A percentile compares a stretch with the other conserved stretches of the same genome.
Evolutionary conservation across 2,888 invertebrate genomes (phyloP).

Genomic region (Drosophila rellima): DNA sequence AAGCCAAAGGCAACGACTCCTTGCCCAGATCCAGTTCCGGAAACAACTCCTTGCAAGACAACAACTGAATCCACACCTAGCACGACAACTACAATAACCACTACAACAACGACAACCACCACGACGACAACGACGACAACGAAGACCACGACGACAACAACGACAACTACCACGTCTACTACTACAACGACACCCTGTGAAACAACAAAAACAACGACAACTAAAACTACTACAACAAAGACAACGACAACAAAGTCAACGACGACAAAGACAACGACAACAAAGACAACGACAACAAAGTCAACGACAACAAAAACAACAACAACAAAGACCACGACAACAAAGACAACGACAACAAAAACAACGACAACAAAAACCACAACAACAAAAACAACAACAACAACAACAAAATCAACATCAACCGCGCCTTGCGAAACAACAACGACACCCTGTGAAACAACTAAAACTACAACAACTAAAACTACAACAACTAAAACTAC

Average conservation of each 20-base stretch:
- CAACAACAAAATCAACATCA: neutral
- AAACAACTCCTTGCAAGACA: neutral
- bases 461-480: neutral
- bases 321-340: neutral
- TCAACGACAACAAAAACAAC: neutral
- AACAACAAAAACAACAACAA: neutral
- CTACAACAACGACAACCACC: neutral
- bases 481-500: neutral
- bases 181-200: slow-evolving; percentile 9
- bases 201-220: slow-evolving; percentile 11
- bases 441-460: neutral
- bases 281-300: neutral
- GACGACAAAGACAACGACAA: neutral
- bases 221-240: neutral
- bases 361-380: slow-evolving; percentile 1
- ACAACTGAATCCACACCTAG: slow-evolving; percentile 2
- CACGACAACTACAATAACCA: neutral
- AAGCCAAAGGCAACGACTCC: slow-evolving; percentile 19
- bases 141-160: neutral
- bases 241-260: neutral
- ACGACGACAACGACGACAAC: neutral
- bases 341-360: neutral
- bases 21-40: neutral
- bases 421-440: neutral
- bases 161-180: neutral